Evolutionary conservation across 2,797 vertebrate species (phyloP), one percentile per base, ranked within the genome.

Genomic region (Pteropus rufus): DNA sequence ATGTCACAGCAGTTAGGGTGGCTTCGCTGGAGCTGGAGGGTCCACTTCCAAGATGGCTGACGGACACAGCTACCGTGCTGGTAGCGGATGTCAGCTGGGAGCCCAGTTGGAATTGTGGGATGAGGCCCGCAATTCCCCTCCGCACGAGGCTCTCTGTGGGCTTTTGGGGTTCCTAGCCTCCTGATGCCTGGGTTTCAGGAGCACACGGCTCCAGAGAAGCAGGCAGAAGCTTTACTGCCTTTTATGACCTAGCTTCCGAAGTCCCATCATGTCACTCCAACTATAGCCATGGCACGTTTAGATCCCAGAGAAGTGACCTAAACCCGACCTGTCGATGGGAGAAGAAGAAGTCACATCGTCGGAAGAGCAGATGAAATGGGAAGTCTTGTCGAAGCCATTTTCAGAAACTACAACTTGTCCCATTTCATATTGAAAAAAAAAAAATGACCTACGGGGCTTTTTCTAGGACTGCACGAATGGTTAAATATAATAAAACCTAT

Each of bases 1-100:
- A 0, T 3, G 69, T 70, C 16, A 31, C 31, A 9, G 52, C 1
- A 0, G n/a, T 62, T 0, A 7, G 21, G 8, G 4, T 56, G 31
- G 19, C 73, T 29, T n/a, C 21, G 10, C 64, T 64, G 6, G 12
- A 14, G 2, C 34, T 4, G 7, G 21, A 24, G 60, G 52, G 21
- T 8, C 44, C 46, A 6, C 41, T 31, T 84, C 39, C 86, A 84
- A 36, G 73, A 60, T n/a, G 31, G 26, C 29, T 19, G 29, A 10
- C 41, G 36, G 4, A n/a, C 31, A 15, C 14, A 24, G 41, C 60
- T 44, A n/a, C 23, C 72, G 58, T 0, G 0, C 10, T 56, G 72
- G 34, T 31, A 6, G 12, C 4, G 15, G 65, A 19, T 26, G 6
- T 21, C 19, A 49, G 52, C 75, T 34, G 31, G 26, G 64, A 49